phyloP scores from a whole-genome alignment of 1,140 invertebrate species.

The Cyrtorhinus lividipennis region DNA sequence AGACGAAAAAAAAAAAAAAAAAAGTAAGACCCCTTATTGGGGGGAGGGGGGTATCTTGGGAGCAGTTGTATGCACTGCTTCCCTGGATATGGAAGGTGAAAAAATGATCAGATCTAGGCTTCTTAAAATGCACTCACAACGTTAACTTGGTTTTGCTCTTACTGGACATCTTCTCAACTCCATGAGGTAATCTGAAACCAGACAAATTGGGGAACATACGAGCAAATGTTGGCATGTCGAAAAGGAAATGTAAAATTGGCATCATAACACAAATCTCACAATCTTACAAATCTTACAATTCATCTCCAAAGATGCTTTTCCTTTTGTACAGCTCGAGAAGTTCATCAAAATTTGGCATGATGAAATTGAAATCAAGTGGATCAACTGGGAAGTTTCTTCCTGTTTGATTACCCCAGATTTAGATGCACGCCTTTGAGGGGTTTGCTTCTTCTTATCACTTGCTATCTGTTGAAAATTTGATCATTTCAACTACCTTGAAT shows the following conservation, averaged over 20 bases:
- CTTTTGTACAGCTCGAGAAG: not conserved
- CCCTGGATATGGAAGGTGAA: no score
- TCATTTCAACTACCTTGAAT: no score
- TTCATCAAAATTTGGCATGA: not conserved
- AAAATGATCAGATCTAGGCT: no score
- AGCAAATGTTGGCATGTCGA: not conserved
- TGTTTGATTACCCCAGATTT: not conserved
- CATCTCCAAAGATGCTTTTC: not conserved
- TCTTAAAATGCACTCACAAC: not conserved
- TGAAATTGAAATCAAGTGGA: not conserved
- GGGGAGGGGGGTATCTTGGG: no score
- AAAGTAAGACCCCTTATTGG: no score
- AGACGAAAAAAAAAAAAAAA: no score
- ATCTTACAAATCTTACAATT: not conserved
- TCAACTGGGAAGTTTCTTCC: not conserved
- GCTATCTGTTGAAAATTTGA: not conserved
- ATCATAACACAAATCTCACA: not conserved
- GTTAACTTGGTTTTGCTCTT: not conserved
- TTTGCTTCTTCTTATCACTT: not conserved
- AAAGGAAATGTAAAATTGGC: not conserved
- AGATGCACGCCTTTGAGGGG: not conserved
- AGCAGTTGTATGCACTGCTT: no score
- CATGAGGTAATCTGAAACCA: not conserved
- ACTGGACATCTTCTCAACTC: not conserved
- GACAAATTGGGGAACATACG: not conserved